Evolutionary conservation across 2,888 invertebrate species (phyloP).

Genomic region (Drosophila maculinotata): DNA sequence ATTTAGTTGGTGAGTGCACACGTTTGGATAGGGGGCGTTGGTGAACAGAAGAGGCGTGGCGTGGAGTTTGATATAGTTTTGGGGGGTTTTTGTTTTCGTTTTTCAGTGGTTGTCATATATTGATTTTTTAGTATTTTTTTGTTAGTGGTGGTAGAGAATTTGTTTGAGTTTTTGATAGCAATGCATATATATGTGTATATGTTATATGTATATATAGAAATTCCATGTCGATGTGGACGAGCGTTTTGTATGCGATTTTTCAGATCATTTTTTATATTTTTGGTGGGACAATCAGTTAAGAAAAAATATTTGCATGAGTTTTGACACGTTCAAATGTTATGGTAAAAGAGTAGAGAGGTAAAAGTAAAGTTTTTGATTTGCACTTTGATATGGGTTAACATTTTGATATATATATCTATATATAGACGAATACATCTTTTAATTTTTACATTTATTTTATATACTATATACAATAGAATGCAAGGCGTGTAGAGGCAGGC

Average conservation of each 20-base stretch:
- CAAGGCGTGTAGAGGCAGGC: slow-evolving; percentile 51
- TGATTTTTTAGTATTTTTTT: slow-evolving; percentile 42
- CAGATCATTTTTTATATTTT: slow-evolving; percentile 45
- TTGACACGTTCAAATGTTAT: slow-evolving; percentile 73
- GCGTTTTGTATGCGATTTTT: slow-evolving; percentile 69
- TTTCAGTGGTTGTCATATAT: slow-evolving; percentile 32
- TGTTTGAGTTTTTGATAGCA: slow-evolving; percentile 52
- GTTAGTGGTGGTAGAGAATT: slow-evolving; percentile 52
- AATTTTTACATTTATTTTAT: slow-evolving; percentile 18
- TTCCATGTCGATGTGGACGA: slow-evolving; percentile 83
- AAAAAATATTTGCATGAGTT: slow-evolving; percentile 81
- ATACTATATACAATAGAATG: slow-evolving; percentile 27
- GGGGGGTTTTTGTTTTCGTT: slow-evolving; percentile 21
- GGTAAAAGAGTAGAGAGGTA: slow-evolving; percentile 53
- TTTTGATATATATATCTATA: slow-evolving; percentile 30
- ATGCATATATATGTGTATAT: slow-evolving; percentile 55
- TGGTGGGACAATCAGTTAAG: slow-evolving; percentile 76
- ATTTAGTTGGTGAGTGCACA: slow-evolving; percentile 60
- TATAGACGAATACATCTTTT: slow-evolving; percentile 30
- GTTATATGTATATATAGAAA: slow-evolving; percentile 50
- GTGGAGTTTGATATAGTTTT: slow-evolving; percentile 47
- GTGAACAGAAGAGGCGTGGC: slow-evolving; percentile 48
- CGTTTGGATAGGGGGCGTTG: slow-evolving; percentile 41
- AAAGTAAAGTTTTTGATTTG: slow-evolving; percentile 49
- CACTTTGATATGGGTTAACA: slow-evolving; percentile 55